A percentile compares a stretch with the other conserved stretches of the same genome.
These are phyloP conservation scores for Pycnomerus fuliginosus DNA, from an alignment of 2,888 invertebrate genomes.

Conservation along the genomic window DNA sequence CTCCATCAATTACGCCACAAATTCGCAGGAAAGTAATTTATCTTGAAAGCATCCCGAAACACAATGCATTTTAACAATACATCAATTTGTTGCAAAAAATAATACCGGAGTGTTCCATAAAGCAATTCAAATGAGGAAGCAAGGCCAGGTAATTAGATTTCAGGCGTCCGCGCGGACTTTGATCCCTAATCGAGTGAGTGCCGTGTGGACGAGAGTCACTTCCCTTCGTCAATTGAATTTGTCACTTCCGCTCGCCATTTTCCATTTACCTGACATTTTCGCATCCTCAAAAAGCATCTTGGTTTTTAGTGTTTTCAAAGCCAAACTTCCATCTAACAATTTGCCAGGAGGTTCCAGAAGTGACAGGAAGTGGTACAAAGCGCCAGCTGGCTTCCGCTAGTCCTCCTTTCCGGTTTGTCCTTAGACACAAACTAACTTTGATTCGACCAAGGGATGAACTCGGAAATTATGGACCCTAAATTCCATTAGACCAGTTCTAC, in stretches of 20 bases:
- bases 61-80: too few relatives aligned
- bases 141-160: conserved; percentile 34
- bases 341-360: conserved; percentile 3
- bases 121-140: too few relatives aligned
- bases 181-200: conserved; percentile 37
- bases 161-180: conserved; percentile 33
- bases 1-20: too few relatives aligned
- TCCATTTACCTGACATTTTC: too few relatives aligned
- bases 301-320: too few relatives aligned
- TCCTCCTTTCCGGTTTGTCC: conserved; percentile 16
- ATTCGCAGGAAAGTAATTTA: too few relatives aligned
- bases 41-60: too few relatives aligned
- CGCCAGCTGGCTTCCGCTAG: conserved; percentile 17
- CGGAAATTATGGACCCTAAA: too few relatives aligned
- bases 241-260: conserved; percentile 31
- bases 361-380: conserved; percentile 14
- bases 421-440: conserved; percentile 5
- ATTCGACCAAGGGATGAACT: conserved; percentile 4
- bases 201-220: conserved; percentile 33
- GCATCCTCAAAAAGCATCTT: too few relatives aligned
- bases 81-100: too few relatives aligned
- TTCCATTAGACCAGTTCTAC: too few relatives aligned
- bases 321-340: conserved; percentile 3
- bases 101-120: too few relatives aligned
- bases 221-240: conserved; percentile 37